A percentile compares a stretch with the other conserved stretches of the same genome.
These are phyloP conservation scores for Augochlorella aurata DNA, from an alignment of 2,888 invertebrate genomes.

Conservation along the genomic window DNA sequence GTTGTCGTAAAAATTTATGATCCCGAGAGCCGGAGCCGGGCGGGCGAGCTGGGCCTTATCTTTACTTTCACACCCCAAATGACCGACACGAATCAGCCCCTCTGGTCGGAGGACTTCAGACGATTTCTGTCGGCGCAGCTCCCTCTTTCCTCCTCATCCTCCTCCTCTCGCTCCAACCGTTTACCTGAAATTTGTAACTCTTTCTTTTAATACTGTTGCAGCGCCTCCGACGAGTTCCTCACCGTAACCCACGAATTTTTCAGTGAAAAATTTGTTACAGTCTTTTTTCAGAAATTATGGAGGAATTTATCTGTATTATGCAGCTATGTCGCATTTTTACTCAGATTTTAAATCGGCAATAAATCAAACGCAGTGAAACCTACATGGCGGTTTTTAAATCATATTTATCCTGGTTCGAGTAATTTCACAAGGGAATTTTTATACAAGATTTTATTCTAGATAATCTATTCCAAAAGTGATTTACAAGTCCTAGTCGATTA, in stretches of 20 bases:
- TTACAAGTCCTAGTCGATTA: too few relatives aligned
- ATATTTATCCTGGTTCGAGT: too few relatives aligned
- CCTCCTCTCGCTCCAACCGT: slow-evolving; percentile 15
- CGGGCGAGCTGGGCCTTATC: slow-evolving; percentile 55
- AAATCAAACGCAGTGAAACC: too few relatives aligned
- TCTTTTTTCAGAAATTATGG: not conserved
- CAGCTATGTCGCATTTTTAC: too few relatives aligned
- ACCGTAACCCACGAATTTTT: not conserved
- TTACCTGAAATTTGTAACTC: slow-evolving; percentile 19
- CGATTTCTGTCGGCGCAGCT: slow-evolving; percentile 54
- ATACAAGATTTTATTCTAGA: too few relatives aligned
- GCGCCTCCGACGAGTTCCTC: not conserved
- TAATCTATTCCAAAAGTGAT: too few relatives aligned
- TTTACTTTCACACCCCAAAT: slow-evolving; percentile 70
- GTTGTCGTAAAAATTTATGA: slow-evolving; percentile 70
- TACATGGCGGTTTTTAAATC: too few relatives aligned
- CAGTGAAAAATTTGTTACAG: not conserved
- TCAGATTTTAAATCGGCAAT: too few relatives aligned
- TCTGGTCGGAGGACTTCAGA: slow-evolving; percentile 63
- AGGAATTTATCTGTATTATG: too few relatives aligned
- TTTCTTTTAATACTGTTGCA: not conserved
- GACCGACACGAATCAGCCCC: slow-evolving; percentile 67
- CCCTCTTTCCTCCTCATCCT: not conserved
- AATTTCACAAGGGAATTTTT: too few relatives aligned
- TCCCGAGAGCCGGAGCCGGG: slow-evolving; percentile 36